These are phyloP conservation scores for Miltochrista miniata DNA, from an alignment of 2,888 invertebrate species.

Conservation along the genomic window DNA sequence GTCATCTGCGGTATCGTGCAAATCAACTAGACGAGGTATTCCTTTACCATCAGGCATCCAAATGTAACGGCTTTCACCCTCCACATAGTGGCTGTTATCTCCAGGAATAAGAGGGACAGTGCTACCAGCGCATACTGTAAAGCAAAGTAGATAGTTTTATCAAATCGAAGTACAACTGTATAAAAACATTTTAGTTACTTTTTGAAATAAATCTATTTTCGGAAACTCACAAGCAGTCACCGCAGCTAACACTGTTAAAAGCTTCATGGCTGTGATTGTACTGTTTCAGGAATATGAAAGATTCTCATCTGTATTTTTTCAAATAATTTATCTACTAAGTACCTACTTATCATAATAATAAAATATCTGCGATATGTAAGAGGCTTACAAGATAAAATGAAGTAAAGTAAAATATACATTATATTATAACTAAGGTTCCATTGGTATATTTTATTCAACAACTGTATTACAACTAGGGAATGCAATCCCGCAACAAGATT, in stretches of 20 bases:
- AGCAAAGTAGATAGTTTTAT: not conserved
- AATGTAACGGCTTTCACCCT: too few species aligned
- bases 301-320: too few species aligned
- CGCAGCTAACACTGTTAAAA: conserved; percentile 37
- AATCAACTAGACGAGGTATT: too few species aligned
- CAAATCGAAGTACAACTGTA: not conserved
- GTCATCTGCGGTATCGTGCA: too few species aligned
- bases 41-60: too few species aligned
- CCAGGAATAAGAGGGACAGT: conserved; percentile 46
- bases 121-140: conserved; percentile 35
- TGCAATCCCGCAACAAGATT: too few species aligned
- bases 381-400: not conserved
- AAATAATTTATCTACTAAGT: too few species aligned
- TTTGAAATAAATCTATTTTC: not conserved
- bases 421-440: too few species aligned
- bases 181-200: not conserved
- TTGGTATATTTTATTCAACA: too few species aligned
- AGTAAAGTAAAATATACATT: too few species aligned
- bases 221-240: conserved; percentile 43
- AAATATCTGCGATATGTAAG: not conserved
- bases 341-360: not conserved
- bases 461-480: too few species aligned
- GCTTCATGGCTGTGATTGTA: conserved; percentile 33
- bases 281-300: not conserved
- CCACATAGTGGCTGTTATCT: too few species aligned